Base-by-base conservation (phyloP, 1,140 invertebrate species). In the Calliopsis andreniformis region DNA sequence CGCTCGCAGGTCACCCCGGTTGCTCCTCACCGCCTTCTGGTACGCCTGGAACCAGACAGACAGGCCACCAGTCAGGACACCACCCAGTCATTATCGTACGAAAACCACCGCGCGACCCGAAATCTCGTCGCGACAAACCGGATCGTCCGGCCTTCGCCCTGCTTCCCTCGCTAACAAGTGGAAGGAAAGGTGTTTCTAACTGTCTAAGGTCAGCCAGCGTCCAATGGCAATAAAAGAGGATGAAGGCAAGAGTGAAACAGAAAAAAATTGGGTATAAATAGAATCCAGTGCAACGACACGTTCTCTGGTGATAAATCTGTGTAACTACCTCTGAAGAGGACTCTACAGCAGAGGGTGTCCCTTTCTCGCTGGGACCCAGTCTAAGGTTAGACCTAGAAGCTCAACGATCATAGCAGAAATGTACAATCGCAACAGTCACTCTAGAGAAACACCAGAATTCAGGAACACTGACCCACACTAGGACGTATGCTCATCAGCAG, bases 21-120 rank as follows among this genome's bases (percentile, higher is more conserved):
- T 95, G 47, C 90, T 93, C 45, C 94, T 94, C 75, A 96, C 94
- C 10, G 96, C 96, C 77, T 94, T 93, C 82, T 96, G 93, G 78
- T 95, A 95, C 25, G 94, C 95, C 96, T 96, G 92, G 0, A 93
- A 94, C 85, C 90, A 73, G 71, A 73, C 23, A 7, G 32, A 30
- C 14, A 1, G 43, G 12, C 39, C 51, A 10, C 45, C 28, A 23
- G 39, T 30, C 35, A 47, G 51, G 23, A 58, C 20, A 6, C 25
- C 23, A 35, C 1, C 55, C 61, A 30, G n/a, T 64, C 75, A 67
- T 67, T 43, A 32, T 51, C 55, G 25, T 42, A 14, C 45, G 25
- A 56, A 30, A 55, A 62, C 71, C 47, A 12, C 47, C 23, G 18
- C 20, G 16, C n/a, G 28, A 23, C 12, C 64, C 68, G 56, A 81